These are phyloP conservation scores for Euleptes europaea DNA, from an alignment of 2,113 vertebrate species.

Conservation along the genomic window DNA sequence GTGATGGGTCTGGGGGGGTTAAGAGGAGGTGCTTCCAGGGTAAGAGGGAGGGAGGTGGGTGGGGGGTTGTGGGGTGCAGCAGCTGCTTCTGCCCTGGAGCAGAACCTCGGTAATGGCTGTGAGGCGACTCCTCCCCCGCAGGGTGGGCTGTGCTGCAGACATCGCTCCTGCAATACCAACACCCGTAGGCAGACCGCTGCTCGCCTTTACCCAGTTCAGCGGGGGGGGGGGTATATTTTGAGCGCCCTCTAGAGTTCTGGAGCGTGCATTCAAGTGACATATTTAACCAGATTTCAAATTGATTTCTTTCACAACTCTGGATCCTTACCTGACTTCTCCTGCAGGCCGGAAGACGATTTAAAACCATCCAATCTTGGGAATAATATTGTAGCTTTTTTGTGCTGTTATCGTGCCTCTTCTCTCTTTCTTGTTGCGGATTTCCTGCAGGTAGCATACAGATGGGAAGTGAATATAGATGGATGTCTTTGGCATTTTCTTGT, in stretches of 20 bases:
- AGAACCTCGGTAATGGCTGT: conserved; percentile 64
- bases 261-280: conserved; percentile 35
- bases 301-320: neutral
- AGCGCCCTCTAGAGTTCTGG: conserved; percentile 78
- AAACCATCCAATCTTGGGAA: neutral
- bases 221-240: conserved; percentile 75
- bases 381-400: accelerated
- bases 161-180: conserved; percentile 69
- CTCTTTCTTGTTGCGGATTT: accelerated
- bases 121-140: conserved; percentile 66
- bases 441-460: neutral
- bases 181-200: conserved; percentile 72
- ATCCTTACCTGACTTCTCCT: neutral
- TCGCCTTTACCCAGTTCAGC: conserved; percentile 59
- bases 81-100: conserved; percentile 63
- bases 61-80: conserved; percentile 55
- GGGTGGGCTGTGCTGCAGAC: conserved; percentile 73
- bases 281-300: conserved; percentile 53
- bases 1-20: neutral
- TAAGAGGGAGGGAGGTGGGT: conserved; percentile 24
- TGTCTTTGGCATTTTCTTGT: accelerated
- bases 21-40: conserved; percentile 24
- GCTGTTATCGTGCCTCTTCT: neutral
- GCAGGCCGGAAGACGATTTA: conserved; percentile 15
- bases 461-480: neutral